Conservation (phyloP, 2,888 invertebrate genomes). For the Thecocarcelia acutangulata region DNA sequence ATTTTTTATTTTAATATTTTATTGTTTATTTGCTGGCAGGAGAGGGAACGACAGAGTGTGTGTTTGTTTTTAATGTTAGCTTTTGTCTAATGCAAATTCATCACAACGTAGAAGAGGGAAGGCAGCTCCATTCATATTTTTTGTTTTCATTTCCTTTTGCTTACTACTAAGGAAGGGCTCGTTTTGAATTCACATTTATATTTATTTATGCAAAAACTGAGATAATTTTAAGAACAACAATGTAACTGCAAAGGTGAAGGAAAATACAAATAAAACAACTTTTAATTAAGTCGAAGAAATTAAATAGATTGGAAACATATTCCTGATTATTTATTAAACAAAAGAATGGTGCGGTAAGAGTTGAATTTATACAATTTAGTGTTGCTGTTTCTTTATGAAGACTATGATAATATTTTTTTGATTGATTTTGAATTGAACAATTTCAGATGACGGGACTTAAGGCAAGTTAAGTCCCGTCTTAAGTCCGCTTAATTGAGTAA, state of each 20-base stretch:
- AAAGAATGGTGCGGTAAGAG: too few species aligned
- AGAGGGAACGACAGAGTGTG: neutral
- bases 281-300: neutral
- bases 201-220: conserved; percentile 56
- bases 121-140: conserved; percentile 4
- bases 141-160: neutral
- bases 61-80: conserved; percentile 28
- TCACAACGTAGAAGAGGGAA: conserved; percentile 35
- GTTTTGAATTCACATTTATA: conserved; percentile 25
- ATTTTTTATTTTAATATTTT: conserved; percentile 38
- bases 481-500: too few species aligned
- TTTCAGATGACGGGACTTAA: too few species aligned
- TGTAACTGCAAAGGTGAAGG: neutral
- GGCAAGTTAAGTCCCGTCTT: too few species aligned
- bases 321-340: too few species aligned
- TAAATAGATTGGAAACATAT: too few species aligned
- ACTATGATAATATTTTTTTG: too few species aligned
- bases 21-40: conserved; percentile 20
- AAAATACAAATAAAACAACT: neutral
- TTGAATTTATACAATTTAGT: too few species aligned
- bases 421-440: too few species aligned
- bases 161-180: conserved; percentile 1
- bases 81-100: conserved; percentile 56
- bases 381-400: too few species aligned
- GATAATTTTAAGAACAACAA: conserved; percentile 32